Evolutionary conservation across 1,140 invertebrate genomes (phyloP), one percentile per base, ranked within the genome.

Genomic region (Drosophila novamexicana): DNA sequence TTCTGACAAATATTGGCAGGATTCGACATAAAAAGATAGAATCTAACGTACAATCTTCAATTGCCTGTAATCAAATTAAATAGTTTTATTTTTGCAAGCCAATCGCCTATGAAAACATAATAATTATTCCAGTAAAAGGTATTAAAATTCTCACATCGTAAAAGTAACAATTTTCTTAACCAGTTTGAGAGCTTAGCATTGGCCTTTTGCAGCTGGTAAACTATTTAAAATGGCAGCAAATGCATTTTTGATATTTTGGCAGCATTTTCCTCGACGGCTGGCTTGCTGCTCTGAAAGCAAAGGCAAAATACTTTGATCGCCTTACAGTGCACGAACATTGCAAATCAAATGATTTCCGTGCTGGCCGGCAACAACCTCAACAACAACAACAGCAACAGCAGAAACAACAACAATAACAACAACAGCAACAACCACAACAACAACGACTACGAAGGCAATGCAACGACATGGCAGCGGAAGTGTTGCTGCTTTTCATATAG

Each of bases 291-390:
- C 9, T 42, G 63, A 63, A 42, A 54, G 63, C 32, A 67, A 73
- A 77, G 52, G 66, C 66, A 78, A 78, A 78, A 71, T 74, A 75
- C 79, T 86, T 86, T 86, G 83, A 88, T 86, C 83, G 83, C 83
- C 79, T 86, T 83, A 75, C 72, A 75, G 53, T 34, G 64, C 83
- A 88, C 83, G 83, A 88, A 76, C 64, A 73, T 65, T 75, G 84
- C 79, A 83, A 86, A 86, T 86, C 83, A 88, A 86, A 86, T 88
- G 83, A 88, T 86, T 86, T 86, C 83, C 83, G 79, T 88, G 79
- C 76, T 79, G 68, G 61, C 79, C 71, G 61, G 71, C 59, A 81
- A 78, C 69, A 57, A 71, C 47, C 9, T 39, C 47, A 45, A 63
- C 69, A 58, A 39, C 22, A 44, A 16, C 37, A 49, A 6, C 45